phyloP scores from a whole-genome alignment of 2,797 vertebrate species.

The Myotis daubentonii region DNA sequence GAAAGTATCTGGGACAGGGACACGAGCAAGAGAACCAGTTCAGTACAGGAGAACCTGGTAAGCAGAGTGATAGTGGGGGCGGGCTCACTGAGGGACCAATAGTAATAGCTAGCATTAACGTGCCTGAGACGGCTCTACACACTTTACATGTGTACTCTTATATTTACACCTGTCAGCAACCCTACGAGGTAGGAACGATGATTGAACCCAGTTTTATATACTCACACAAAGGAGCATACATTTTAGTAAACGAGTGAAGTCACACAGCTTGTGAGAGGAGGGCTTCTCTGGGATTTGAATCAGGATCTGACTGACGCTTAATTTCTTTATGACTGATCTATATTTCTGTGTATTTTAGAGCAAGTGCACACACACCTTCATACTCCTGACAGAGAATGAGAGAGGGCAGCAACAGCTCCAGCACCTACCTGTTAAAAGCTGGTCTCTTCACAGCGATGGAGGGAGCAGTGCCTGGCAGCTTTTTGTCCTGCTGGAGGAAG shows the following conservation, averaged over 20 bases:
- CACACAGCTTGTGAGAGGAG: background rate
- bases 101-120: background rate
- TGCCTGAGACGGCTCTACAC: background rate
- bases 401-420: background rate
- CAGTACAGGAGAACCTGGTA: background rate
- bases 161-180: background rate
- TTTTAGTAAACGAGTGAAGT: background rate
- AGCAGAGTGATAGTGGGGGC: background rate
- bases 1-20: background rate
- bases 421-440: conserved; percentile 63
- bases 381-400: background rate
- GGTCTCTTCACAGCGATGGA: conserved; percentile 3
- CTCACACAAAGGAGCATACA: background rate
- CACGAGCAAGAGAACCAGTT: background rate
- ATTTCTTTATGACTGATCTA: background rate
- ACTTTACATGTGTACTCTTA: background rate
- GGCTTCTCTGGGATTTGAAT: background rate
- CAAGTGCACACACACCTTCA: background rate
- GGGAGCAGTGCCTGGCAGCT: background rate
- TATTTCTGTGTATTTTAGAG: background rate
- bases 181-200: background rate
- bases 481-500: conserved; percentile 40
- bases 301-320: background rate
- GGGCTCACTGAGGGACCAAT: background rate
- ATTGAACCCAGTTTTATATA: background rate